These are phyloP conservation scores for Physocephala rufipes DNA, from an alignment of 2,888 invertebrate species.

Conservation along the genomic window DNA sequence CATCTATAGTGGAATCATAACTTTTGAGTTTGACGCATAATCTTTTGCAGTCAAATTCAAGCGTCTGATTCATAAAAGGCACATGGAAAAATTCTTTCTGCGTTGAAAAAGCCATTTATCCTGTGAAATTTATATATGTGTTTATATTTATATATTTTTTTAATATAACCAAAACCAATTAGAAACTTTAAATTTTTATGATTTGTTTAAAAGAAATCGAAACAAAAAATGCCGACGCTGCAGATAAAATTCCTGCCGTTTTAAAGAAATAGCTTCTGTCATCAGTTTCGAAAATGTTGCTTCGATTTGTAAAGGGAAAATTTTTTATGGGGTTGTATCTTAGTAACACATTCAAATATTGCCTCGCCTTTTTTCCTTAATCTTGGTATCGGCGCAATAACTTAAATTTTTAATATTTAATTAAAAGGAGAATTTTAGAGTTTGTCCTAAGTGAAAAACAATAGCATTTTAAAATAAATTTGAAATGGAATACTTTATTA, in stretches of 20 bases:
- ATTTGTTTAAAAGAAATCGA: constrained; percentile 34
- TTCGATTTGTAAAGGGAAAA: constrained; percentile 33
- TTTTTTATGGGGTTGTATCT: no score
- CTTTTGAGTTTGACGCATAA: constrained; percentile 56
- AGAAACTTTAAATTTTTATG: constrained; percentile 46
- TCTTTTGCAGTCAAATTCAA: constrained; percentile 49
- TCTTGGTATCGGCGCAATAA: no score
- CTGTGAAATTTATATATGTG: no score
- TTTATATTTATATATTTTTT: constrained; percentile 37
- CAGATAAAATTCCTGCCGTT: constrained; percentile 33
- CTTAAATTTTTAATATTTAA: no score
- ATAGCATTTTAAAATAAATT: no score
- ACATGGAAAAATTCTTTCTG: constrained; percentile 61
- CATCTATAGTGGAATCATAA: constrained; percentile 58
- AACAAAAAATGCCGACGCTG: constrained; percentile 38
- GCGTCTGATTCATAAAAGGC: constrained; percentile 55
- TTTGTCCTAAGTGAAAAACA: no score
- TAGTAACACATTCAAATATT: no score
- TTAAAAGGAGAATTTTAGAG: no score
- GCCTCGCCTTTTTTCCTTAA: no score
- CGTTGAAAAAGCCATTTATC: constrained; percentile 63
- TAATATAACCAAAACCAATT: constrained; percentile 21
- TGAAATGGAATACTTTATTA: no score
- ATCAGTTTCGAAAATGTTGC: constrained; percentile 42
- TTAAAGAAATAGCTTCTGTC: constrained; percentile 38